Evolutionary conservation across 2,113 vertebrate species (phyloP).

Genomic region (Bagarius yarrelli): DNA sequence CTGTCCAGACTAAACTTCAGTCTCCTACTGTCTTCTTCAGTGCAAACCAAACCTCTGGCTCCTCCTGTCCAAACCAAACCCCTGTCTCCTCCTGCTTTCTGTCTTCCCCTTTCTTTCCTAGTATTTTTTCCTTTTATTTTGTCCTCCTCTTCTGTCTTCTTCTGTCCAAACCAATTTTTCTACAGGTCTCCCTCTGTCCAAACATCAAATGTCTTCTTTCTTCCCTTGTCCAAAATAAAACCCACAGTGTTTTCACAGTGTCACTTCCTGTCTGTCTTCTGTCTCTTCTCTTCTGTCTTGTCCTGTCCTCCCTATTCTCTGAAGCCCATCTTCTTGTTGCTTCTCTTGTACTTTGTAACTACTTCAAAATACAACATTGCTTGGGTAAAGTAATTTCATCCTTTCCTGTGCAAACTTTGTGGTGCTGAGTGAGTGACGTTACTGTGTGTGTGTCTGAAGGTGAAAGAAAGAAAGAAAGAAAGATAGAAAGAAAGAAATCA

Average conservation of each 20-base stretch:
- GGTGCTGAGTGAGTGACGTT: conserved; percentile 3
- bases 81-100: background rate
- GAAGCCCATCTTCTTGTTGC: background rate
- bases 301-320: background rate
- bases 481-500: too few relatives aligned
- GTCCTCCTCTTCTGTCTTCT: background rate
- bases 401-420: background rate
- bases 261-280: background rate
- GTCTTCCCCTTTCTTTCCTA: background rate
- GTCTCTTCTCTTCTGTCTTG: background rate
- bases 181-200: too few relatives aligned
- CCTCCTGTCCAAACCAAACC: background rate
- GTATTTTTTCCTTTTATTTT: background rate
- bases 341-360: background rate
- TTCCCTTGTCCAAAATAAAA: background rate
- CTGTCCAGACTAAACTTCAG: background rate
- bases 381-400: background rate
- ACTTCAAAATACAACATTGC: background rate
- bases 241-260: background rate
- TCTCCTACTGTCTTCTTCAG: background rate
- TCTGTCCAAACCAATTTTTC: too few relatives aligned
- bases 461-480: background rate
- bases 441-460: background rate
- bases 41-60: background rate
- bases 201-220: background rate